Percentiles rank a stretch among this genome's conserved stretches.
Conservation (phyloP, 1,140 invertebrate genomes). For the Aphaenogaster floridana region DNA sequence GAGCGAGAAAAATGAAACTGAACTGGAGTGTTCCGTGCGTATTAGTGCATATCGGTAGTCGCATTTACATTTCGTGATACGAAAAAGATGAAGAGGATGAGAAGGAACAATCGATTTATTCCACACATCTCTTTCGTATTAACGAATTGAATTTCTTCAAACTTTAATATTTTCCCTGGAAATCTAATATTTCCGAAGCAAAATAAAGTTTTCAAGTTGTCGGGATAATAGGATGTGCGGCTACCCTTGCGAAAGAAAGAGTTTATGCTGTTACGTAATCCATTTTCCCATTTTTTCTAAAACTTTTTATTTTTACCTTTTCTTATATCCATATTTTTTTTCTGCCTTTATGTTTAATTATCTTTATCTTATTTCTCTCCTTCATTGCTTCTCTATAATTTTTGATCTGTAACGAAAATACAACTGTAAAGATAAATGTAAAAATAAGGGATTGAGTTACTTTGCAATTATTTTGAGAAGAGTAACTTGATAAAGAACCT, state of each 20-base stretch:
- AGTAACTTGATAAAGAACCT: background rate
- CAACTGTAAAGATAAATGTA: background rate
- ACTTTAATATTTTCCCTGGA: background rate
- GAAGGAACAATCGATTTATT: background rate
- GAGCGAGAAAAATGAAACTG: constrained; percentile 70
- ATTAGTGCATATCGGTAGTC: background rate
- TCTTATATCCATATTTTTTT: background rate
- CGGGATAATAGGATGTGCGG: background rate
- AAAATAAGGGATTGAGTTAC: background rate
- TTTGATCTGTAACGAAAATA: background rate
- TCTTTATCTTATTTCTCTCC: background rate
- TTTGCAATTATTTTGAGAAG: background rate
- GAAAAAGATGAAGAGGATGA: background rate
- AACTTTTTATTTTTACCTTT: background rate
- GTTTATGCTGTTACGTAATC: background rate
- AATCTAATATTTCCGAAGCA: no score
- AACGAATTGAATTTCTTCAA: background rate
- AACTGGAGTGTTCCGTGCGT: constrained; percentile 56
- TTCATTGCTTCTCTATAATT: background rate
- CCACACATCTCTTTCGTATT: background rate
- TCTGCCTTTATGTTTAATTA: background rate
- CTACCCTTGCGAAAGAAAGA: background rate
- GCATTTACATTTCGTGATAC: background rate
- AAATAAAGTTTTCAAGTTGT: background rate
- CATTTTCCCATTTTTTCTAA: background rate